Base-by-base conservation (phyloP, 2,113 vertebrate species). In the Pygoscelis adeliae region DNA sequence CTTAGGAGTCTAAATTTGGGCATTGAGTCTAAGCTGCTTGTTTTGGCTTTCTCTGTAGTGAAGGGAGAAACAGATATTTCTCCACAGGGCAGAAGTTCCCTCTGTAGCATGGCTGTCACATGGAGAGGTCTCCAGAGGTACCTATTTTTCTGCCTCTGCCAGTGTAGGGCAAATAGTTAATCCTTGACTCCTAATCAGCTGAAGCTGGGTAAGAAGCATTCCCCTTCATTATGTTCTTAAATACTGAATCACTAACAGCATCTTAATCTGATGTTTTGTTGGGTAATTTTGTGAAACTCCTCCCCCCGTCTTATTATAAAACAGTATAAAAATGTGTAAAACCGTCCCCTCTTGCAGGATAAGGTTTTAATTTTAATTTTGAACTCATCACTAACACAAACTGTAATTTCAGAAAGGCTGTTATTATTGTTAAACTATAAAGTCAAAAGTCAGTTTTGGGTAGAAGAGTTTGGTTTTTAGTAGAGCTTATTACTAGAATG, bases 351-450 rank as follows among this genome's bases (percentile, higher is more conserved):
- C 38, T 59, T 61, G 19, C 63, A 73, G 79, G 53, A 62, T 36
- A 82, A 74, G 38, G 77, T 81, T 96, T 90, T 91, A 38, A 82
- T 89, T 83, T 86, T 73, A 32, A 69, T 46, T 92, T 77, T 79
- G n/a, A 88, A 50, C 46, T 44, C 36, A 56, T 81, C 49, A 67
- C 61, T 89, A 84, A 94, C 38, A 83, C 65, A 72, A 92, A 56
- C 20, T 61, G 49, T 81, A 26, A 52, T 55, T 95, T 92, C 87
- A 91, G 72, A 91, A 94, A 91, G 36, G 27, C 25, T 89, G 59
- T 26, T 83, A 19, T 91, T 83, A 87, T 52, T 88, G 50, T 63
- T 67, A 52, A 66, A 74, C 93, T 84, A 87, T 58, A 73, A 93
- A 93, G n/a, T 53, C 36, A 63, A 44, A 82, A 83, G 62, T 38